Evolutionary conservation across 2,888 invertebrate genomes (phyloP).

Genomic region (Cotesia congregata): DNA sequence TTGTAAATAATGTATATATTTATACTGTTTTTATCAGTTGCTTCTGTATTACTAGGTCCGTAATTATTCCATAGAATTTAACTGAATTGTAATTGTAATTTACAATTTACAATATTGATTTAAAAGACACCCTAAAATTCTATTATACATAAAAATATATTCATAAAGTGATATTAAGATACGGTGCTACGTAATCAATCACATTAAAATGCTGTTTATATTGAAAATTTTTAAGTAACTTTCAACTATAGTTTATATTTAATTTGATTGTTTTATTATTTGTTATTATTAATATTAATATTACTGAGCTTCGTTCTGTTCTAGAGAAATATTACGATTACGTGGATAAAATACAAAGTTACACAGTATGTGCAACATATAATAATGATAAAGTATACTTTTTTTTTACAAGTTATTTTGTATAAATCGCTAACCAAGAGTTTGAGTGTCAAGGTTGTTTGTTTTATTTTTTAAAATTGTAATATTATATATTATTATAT

Average conservation of each 20-base stretch:
- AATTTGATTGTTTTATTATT: conserved; percentile 18
- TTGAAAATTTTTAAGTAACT: not conserved
- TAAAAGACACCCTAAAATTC: conserved; percentile 37
- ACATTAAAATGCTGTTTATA: conserved; percentile 28
- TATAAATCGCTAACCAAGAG: no score
- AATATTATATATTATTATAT: conserved; percentile 22
- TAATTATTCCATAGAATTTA: not conserved
- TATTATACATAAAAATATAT: not conserved
- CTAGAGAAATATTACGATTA: no score
- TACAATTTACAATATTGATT: not conserved
- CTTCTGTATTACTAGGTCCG: not conserved
- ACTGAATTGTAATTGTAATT: not conserved
- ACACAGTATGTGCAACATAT: no score
- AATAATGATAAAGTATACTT: no score
- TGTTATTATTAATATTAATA: conserved; percentile 11
- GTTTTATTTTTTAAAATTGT: not conserved
- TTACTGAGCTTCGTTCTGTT: no score
- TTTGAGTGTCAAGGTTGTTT: not conserved
- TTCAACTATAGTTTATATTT: not conserved
- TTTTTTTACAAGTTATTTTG: no score
- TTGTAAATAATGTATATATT: conserved; percentile 52
- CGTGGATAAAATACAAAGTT: no score
- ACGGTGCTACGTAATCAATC: conserved; percentile 58
- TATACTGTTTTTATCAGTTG: conserved; percentile 19
- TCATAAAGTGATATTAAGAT: conserved; percentile 49